Evolutionary conservation across 2,888 invertebrate species (phyloP), one percentile per base, ranked within the genome.

Genomic region (Caenorhabditis becei): DNA sequence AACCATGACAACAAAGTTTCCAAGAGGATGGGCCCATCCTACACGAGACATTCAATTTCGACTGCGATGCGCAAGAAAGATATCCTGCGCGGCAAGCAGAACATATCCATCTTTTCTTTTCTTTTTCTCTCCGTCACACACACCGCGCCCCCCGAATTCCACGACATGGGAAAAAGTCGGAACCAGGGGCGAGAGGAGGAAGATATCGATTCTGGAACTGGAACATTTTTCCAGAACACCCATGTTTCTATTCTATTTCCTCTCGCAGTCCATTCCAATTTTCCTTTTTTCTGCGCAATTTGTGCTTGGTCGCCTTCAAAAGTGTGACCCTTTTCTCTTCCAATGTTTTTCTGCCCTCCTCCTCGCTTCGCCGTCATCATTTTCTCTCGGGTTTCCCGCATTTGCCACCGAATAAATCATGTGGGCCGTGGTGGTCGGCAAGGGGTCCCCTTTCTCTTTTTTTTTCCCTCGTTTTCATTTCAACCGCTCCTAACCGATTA

Each of bases 11-110:
- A 41, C 41, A 10, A n/a, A n/a, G n/a, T n/a, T n/a, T n/a, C n/a
- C n/a, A n/a, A n/a, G n/a, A n/a, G n/a, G n/a, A n/a, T n/a, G n/a
- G n/a, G n/a, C n/a, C n/a, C 47, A 47, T 47, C 47, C 18, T 47
- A 47, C n/a, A 47, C 65, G 65, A 74, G 65, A 74, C 74, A 74
- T 74, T 74, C 74, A 74, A 74, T 65, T 74, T 74, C 65, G 32
- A 32, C 5, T 7, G 32, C 41, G 74, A 74, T 74, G 74, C 74
- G 74, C 74, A 65, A 53, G 56, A 74, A 74, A 74, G 74, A 74
- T 74, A 74, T 74, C 74, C 58, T 37, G 65, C 65, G 65, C 58
- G 32, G n/a, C 65, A 65, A 74, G 74, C 74, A 74, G 65, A 74
- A 74, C 74, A 74, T 74, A 74, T 74, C 51, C 65, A 61, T 61